These are phyloP conservation scores for Fregetta grallaria DNA, from an alignment of 2,113 vertebrate genomes.

Conservation along the genomic window DNA sequence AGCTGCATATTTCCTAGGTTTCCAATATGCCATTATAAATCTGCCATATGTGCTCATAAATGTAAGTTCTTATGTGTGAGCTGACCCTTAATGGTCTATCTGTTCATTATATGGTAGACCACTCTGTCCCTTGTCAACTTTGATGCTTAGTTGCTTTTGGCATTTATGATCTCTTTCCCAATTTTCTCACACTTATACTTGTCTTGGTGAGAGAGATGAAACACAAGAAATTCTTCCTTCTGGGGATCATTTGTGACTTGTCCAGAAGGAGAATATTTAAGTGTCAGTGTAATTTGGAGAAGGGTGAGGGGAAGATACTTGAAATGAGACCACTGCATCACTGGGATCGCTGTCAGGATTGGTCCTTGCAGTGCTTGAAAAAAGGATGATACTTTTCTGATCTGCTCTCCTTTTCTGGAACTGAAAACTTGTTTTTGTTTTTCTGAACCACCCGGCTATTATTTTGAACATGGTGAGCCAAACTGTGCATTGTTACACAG, in stretches of 20 bases:
- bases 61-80: background rate
- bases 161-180: background rate
- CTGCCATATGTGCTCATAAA: constrained; percentile 11
- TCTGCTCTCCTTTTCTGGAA: background rate
- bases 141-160: constrained; percentile 17
- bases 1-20: background rate
- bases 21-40: constrained; percentile 1
- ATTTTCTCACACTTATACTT: background rate
- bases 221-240: background rate
- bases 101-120: background rate
- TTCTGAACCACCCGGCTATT: background rate
- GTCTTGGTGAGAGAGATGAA: background rate
- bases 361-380: background rate
- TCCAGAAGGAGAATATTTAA: background rate
- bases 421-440: background rate
- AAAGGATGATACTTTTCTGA: background rate
- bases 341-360: background rate
- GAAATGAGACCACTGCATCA: background rate
- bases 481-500: background rate
- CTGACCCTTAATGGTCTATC: background rate
- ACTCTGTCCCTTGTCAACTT: constrained; percentile 13
- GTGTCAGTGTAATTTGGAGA: background rate
- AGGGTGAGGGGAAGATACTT: background rate
- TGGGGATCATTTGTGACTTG: background rate
- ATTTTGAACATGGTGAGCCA: background rate